Conservation (phyloP, 2,888 invertebrate species). For the Melitaea athalia region DNA sequence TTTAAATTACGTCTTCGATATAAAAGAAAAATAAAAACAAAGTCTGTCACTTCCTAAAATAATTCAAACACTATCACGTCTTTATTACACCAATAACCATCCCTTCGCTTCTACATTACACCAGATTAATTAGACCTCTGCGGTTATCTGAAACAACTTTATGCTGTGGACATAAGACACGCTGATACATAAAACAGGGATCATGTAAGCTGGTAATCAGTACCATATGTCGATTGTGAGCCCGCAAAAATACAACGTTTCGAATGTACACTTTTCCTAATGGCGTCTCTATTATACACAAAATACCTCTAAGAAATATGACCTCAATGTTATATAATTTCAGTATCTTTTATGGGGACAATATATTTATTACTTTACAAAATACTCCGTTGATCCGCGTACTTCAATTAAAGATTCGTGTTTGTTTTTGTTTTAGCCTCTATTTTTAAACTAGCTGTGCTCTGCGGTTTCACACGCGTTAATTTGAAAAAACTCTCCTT, state of each 20-base stretch:
- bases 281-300: neutral
- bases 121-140: constrained; percentile 2
- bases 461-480: no score
- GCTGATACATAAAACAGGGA: neutral
- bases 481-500: no score
- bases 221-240: constrained; percentile 28
- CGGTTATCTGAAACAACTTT: constrained; percentile 4
- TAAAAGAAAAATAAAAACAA: neutral
- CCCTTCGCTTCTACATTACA: neutral
- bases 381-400: neutral
- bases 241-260: constrained; percentile 28
- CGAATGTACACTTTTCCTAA: neutral
- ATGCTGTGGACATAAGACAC: neutral
- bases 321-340: neutral
- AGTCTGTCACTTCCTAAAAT: neutral
- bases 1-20: neutral
- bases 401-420: constrained; percentile 9
- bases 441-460: no score
- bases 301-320: constrained; percentile 15
- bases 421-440: constrained; percentile 1
- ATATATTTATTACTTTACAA: neutral
- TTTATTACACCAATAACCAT: constrained; percentile 26
- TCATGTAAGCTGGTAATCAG: constrained; percentile 22
- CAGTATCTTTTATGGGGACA: neutral
- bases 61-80: constrained; percentile 14